Base-by-base conservation (phyloP, 2,888 invertebrate species). In the Iphiclides podalirius region DNA sequence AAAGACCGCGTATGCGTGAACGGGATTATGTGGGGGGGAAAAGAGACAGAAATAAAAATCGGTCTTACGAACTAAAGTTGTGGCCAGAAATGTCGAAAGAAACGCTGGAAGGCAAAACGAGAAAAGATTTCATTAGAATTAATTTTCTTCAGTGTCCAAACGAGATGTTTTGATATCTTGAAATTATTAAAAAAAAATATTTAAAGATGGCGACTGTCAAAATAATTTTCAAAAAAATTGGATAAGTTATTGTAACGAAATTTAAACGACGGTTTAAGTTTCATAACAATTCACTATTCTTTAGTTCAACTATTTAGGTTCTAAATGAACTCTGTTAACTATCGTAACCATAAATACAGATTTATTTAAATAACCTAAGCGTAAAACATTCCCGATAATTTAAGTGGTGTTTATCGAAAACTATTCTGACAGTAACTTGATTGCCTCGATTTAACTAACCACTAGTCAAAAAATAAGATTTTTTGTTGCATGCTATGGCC, bases 31-130 rank as follows among this genome's bases (percentile, higher is more conserved):
- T 57, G 55, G 66, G 67, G 55, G 63, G 55, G 54, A 12, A 31
- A 31, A 11, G 2, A 11, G 69, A 70, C 72, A 79, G 6, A 58
- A 55, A 61, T 55, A 70, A 70, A 73, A 79, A 77, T 71, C 66
- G 70, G 59, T 85, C 89, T 87, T 89, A 89, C 89, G 89, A 85
- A 87, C 85, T 86, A 89, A 79, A 71, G 87, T 77, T 61, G 86
- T 86, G 72, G 89, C 83, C 88, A 88, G 82, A 88, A 83, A 89
- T 75, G 88, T 81, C 55, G 89, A 86, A 70, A 89, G 85, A 88
- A 88, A 89, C 70, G 81, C 87, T 88, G 86, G 66, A 88, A 88
- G 72, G 73, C 69, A 79, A 76, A 71, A 75, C 67, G 67, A 71
- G 70, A 63, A 62, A 55, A 49, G 48, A 57, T 49, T 55, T 46